These are phyloP conservation scores for Syritta pipiens DNA, from an alignment of 2,888 invertebrate species.

Conservation along the genomic window DNA sequence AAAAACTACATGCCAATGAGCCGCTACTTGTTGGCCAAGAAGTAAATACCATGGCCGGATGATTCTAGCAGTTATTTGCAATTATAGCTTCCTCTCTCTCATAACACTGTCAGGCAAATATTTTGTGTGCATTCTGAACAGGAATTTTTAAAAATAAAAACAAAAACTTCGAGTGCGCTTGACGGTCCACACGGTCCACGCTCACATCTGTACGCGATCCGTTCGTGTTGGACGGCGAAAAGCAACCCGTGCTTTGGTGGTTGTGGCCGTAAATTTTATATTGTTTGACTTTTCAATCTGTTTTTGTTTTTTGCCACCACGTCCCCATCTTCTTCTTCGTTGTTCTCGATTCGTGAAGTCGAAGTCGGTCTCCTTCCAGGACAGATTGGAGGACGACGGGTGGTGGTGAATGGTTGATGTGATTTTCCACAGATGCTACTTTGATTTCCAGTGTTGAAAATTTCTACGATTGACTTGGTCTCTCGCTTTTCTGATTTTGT, in stretches of 20 bases:
- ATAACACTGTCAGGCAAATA: conserved; percentile 47
- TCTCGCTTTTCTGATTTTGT: conserved; percentile 33
- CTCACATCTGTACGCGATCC: no score
- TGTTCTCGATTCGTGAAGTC: no score
- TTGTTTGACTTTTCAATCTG: conserved; percentile 67
- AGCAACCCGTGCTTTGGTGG: conserved; percentile 22
- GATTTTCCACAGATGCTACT: conserved; percentile 67
- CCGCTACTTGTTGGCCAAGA: conserved; percentile 55
- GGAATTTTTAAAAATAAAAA: conserved; percentile 28
- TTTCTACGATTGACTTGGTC: conserved; percentile 58
- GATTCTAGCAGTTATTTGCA: conserved; percentile 68
- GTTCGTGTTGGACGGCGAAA: neutral
- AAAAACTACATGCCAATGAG: conserved; percentile 61
- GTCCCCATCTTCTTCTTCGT: conserved; percentile 21
- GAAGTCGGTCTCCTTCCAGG: conserved; percentile 30
- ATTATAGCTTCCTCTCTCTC: conserved; percentile 57
- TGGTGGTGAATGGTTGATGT: conserved; percentile 54
- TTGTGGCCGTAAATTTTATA: conserved; percentile 62
- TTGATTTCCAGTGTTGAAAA: conserved; percentile 56
- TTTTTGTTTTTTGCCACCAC: conserved; percentile 10
- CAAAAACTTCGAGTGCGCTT: neutral
- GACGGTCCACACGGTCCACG: no score
- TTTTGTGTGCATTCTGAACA: conserved; percentile 38
- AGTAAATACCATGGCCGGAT: conserved; percentile 63
- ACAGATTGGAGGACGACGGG: conserved; percentile 11